phyloP scores from a whole-genome alignment of 2,888 invertebrate species.

The Entomobrya proxima region DNA sequence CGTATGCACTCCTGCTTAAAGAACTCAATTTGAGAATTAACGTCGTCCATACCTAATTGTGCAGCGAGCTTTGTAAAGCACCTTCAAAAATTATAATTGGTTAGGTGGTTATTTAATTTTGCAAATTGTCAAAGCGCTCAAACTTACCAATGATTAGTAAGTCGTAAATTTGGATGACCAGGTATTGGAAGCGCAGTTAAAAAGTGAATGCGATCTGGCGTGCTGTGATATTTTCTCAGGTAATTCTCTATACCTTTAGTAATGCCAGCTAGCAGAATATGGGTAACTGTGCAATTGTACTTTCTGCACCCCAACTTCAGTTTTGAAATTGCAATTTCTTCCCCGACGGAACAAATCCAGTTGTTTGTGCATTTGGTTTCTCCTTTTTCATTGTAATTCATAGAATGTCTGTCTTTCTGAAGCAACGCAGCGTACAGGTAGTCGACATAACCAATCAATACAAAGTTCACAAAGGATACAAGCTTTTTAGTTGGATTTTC shows the following conservation, averaged over 20 bases:
- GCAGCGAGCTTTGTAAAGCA: no score
- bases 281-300: not conserved
- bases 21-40: no score
- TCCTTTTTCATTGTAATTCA: constrained; percentile 1
- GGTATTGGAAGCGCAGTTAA: constrained; percentile 12
- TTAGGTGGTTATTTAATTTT: not conserved
- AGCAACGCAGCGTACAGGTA: not conserved
- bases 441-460: not conserved
- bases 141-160: constrained; percentile 31
- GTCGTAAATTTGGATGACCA: constrained; percentile 15
- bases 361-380: not conserved
- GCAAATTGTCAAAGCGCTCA: not conserved
- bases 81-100: not conserved
- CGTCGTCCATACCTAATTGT: no score
- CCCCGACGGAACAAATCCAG: constrained; percentile 18
- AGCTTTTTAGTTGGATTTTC: not conserved
- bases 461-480: not conserved
- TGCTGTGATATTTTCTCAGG: constrained; percentile 19
- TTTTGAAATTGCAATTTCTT: not conserved
- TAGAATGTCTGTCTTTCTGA: not conserved
- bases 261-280: constrained; percentile 2
- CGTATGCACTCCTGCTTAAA: no score
- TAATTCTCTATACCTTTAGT: constrained; percentile 12
- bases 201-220: not conserved
- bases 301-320: not conserved